Evolutionary conservation across 2,797 vertebrate genomes (phyloP).

Genomic region (Meda fulgida): DNA sequence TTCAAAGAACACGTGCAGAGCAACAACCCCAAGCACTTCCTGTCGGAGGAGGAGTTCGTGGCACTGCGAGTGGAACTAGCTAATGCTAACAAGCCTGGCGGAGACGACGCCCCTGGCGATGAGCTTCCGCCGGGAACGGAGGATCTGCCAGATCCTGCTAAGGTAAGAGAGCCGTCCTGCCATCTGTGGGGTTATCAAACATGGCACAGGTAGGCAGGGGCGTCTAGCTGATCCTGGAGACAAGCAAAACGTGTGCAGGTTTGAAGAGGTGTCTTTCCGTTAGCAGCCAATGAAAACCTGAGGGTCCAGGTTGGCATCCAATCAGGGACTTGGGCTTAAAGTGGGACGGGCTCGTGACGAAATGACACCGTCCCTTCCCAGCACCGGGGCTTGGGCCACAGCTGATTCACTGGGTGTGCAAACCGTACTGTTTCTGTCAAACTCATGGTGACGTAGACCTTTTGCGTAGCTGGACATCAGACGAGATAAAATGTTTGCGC

Average conservation of each 20-base stretch:
- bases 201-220: constrained; percentile 61
- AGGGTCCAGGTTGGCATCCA: constrained; percentile 79
- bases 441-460: constrained; percentile 81
- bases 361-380: constrained; percentile 69
- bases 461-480: constrained; percentile 78
- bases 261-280: constrained; percentile 83
- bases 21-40: constrained; percentile 92
- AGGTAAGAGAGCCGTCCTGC: constrained; percentile 76
- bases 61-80: constrained; percentile 90
- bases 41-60: constrained; percentile 93
- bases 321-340: constrained; percentile 75
- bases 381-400: constrained; percentile 62
- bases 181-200: constrained; percentile 43
- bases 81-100: constrained; percentile 82
- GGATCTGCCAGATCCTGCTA: constrained; percentile 94
- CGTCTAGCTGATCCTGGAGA: constrained; percentile 66
- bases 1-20: constrained; percentile 96
- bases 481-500: constrained; percentile 65
- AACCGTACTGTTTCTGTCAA: constrained; percentile 74
- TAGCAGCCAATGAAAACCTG: constrained; percentile 79
- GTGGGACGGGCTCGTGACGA: constrained; percentile 69
- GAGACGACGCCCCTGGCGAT: constrained; percentile 79
- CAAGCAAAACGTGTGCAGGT: constrained; percentile 70
- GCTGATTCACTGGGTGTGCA: constrained; percentile 80
- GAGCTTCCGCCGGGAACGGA: constrained; percentile 90